Evolutionary conservation across 30 jellyfish, hydroid and myxozoan genomes (phyloP).

Genomic region (Hydra vulgaris): DNA sequence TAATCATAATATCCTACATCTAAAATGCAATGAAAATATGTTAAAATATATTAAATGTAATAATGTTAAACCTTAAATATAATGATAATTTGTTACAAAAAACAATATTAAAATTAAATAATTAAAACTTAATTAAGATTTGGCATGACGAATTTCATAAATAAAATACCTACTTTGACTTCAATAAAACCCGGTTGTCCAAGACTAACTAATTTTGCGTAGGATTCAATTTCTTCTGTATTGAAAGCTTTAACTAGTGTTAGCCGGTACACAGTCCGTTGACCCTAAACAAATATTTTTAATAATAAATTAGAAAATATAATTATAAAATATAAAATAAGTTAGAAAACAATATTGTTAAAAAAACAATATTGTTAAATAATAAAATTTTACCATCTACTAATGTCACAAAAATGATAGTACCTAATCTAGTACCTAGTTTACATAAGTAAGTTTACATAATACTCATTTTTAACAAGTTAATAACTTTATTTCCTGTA

Average conservation of each 20-base stretch:
- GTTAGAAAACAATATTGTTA: neutral
- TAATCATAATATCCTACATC: neutral
- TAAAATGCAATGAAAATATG: neutral
- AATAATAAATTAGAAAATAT: neutral
- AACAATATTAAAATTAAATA: too few species aligned
- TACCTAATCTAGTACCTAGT: too few species aligned
- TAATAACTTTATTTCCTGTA: too few species aligned
- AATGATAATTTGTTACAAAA: too few species aligned
- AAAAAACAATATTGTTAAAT: neutral
- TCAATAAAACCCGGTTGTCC: slow-evolving; percentile 99
- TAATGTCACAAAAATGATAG: too few species aligned
- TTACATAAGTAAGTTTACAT: too few species aligned
- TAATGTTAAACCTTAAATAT: too few species aligned
- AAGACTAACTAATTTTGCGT: slow-evolving; percentile 69
- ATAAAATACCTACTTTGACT: slow-evolving; percentile 78
- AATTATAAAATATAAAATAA: neutral
- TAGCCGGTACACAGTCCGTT: slow-evolving; percentile 92
- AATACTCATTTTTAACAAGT: too few species aligned
- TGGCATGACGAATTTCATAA: too few species aligned
- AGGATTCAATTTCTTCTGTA: slow-evolving; percentile 75
- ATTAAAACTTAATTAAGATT: too few species aligned
- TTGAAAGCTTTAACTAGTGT: slow-evolving; percentile 90
- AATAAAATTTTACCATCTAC: too few species aligned
- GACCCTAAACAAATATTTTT: slow-evolving; percentile 49
- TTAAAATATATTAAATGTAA: neutral